Evolutionary conservation across 1,140 invertebrate genomes (phyloP).

Genomic region (Anadara kagoshimensis): DNA sequence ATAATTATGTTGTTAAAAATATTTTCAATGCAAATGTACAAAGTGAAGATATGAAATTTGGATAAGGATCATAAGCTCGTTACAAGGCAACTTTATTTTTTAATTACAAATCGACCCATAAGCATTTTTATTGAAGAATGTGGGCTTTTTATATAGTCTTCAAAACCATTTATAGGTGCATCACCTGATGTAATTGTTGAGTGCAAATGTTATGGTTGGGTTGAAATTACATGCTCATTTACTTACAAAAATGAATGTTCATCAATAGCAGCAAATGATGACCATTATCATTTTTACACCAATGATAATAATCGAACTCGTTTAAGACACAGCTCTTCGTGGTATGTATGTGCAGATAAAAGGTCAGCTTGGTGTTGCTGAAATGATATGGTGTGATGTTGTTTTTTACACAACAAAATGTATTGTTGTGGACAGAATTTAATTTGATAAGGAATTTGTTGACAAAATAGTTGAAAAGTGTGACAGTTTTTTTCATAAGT

Average conservation of each 20-base stretch:
- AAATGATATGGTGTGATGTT: conserved; percentile 27
- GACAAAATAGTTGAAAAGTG: no score
- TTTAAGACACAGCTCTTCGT: no score
- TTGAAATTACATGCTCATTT: conserved; percentile 21
- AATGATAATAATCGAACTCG: background rate
- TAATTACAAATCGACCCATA: conserved; percentile 1
- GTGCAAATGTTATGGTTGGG: conserved; percentile 14
- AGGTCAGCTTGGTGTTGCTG: conserved; percentile 25
- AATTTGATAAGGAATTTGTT: no score
- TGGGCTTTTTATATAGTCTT: background rate
- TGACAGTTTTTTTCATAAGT: no score
- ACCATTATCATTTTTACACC: background rate
- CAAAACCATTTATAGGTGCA: background rate
- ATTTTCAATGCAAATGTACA: background rate
- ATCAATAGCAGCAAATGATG: background rate
- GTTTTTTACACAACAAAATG: conserved; percentile 29
- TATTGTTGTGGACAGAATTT: conserved; percentile 20
- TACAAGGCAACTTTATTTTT: conserved; percentile 1
- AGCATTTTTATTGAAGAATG: background rate
- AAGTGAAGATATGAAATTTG: conserved; percentile 4
- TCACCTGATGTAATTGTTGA: conserved; percentile 23
- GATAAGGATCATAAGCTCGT: conserved; percentile 3
- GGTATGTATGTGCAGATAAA: conserved; percentile 34
- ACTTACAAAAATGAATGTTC: background rate
- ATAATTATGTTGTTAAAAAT: conserved; percentile 25